A percentile compares a stretch with the other conserved stretches of the same genome.
Evolutionary conservation across 2,888 invertebrate genomes (phyloP).

Genomic region (Colostygia pectinataria): DNA sequence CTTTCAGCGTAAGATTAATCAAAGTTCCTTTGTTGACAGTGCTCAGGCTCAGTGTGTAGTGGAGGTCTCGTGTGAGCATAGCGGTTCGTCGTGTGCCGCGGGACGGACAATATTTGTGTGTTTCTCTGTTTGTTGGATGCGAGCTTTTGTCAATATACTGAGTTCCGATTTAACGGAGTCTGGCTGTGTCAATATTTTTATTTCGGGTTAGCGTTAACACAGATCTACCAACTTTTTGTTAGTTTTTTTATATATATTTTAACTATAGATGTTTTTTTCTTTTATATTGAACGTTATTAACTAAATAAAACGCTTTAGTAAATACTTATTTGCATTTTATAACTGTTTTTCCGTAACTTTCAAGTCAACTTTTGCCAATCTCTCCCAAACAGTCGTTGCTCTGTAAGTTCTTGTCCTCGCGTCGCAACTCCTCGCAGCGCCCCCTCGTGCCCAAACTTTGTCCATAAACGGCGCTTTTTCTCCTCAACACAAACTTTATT

Average conservation of each 20-base stretch:
- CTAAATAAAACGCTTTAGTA: too few relatives aligned
- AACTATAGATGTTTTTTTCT: too few relatives aligned
- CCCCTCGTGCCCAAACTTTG: constrained; percentile 43
- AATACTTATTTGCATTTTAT: neutral
- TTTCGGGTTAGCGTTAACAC: constrained; percentile 13
- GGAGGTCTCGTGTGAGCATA: constrained; percentile 34
- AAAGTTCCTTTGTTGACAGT: constrained; percentile 13
- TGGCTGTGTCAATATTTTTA: constrained; percentile 28
- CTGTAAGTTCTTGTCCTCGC: constrained; percentile 16
- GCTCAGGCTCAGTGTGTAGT: constrained; percentile 2
- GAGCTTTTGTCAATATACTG: constrained; percentile 35
- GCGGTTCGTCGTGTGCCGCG: constrained; percentile 41
- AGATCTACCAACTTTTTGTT: too few relatives aligned
- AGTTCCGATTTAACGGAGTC: constrained; percentile 30
- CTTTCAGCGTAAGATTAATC: constrained; percentile 16
- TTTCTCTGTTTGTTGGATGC: constrained; percentile 30
- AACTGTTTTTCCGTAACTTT: neutral
- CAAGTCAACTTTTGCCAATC: constrained; percentile 12
- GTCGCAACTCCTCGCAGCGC: constrained; percentile 13
- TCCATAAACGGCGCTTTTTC: constrained; percentile 47
- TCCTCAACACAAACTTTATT: constrained; percentile 43
- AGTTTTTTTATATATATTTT: too few relatives aligned
- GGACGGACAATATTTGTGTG: constrained; percentile 46
- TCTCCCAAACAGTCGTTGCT: constrained; percentile 16
- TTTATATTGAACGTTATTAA: too few relatives aligned